Conservation (phyloP, 35 echinoderm and acorn worm species). For the Chiridota heheva region DNA sequence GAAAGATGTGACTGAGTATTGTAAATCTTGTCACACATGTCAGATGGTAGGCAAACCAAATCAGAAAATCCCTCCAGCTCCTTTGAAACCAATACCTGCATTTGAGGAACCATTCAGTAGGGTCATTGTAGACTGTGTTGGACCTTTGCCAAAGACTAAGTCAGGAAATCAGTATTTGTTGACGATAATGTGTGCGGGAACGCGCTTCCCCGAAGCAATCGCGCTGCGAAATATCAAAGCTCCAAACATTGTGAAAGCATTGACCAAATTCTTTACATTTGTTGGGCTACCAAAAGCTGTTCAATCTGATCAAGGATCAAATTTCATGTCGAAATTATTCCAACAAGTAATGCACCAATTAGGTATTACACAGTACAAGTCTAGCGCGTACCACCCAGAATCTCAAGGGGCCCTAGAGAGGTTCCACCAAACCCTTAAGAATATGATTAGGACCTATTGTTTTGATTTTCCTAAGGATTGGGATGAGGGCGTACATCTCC, state of each 20-base stretch:
- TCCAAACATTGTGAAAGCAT: slow-evolving; percentile 25
- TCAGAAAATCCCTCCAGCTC: slow-evolving; percentile 27
- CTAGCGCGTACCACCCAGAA: slow-evolving; percentile 57
- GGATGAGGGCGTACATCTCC: slow-evolving; percentile 50
- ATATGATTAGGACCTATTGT: slow-evolving; percentile 60
- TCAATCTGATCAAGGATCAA: slow-evolving; percentile 69
- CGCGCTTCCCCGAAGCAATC: slow-evolving; percentile 58
- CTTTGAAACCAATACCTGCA: slow-evolving; percentile 47
- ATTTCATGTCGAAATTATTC: slow-evolving; percentile 64
- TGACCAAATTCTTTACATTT: slow-evolving; percentile 35
- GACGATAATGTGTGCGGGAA: slow-evolving; percentile 51
- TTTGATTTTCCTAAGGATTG: slow-evolving; percentile 20
- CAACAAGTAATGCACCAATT: slow-evolving; percentile 49
- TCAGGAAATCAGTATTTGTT: slow-evolving; percentile 53
- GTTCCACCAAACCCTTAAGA: slow-evolving; percentile 77
- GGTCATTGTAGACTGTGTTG: slow-evolving; percentile 64
- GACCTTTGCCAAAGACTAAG: slow-evolving; percentile 46
- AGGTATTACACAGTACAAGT: slow-evolving; percentile 35
- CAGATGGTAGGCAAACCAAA: slow-evolving; percentile 63
- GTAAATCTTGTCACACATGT: slow-evolving; percentile 53
- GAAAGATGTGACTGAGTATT: slow-evolving; percentile 27
- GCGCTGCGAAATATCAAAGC: slow-evolving; percentile 48
- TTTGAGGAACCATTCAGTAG: slow-evolving; percentile 53
- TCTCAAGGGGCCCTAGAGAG: slow-evolving; percentile 57
- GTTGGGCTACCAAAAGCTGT: slow-evolving; percentile 46